Evolutionary conservation across 2,113 vertebrate genomes (phyloP).

Genomic region (Urocitellus parryii): DNA sequence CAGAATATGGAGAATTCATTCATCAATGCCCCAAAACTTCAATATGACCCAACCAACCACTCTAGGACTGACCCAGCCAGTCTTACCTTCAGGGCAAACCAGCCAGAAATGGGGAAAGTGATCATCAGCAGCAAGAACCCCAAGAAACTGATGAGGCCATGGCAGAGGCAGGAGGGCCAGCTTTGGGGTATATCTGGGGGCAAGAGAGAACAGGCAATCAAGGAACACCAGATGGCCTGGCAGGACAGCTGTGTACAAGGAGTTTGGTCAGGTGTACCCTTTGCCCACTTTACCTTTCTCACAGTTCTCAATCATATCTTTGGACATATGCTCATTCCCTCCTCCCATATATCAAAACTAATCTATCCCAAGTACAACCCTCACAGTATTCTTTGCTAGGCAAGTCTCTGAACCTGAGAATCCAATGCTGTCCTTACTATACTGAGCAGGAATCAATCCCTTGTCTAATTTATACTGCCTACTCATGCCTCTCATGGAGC

Average conservation of each 20-base stretch:
- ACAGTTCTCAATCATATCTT: not conserved
- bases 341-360: not conserved
- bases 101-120: constrained; percentile 93
- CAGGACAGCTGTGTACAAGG: not conserved
- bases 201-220: constrained; percentile 28
- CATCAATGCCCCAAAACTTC: not conserved
- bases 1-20: not conserved
- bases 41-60: not conserved
- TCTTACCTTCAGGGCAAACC: constrained; percentile 94
- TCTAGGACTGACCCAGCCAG: not conserved
- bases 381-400: not conserved
- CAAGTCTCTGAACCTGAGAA: not conserved
- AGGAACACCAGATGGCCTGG: not conserved
- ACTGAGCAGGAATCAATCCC: not conserved
- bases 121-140: constrained; percentile 89
- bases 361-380: not conserved
- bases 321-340: not conserved
- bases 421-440: not conserved
- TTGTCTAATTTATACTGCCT: not conserved
- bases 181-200: constrained; percentile 89
- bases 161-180: constrained; percentile 92
- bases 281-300: not conserved
- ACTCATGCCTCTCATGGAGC: not conserved
- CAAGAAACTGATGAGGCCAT: constrained; percentile 89
- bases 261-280: not conserved